These are phyloP conservation scores for Monarcha castaneiventris DNA, from an alignment of 2,113 vertebrate genomes.

Conservation along the genomic window DNA sequence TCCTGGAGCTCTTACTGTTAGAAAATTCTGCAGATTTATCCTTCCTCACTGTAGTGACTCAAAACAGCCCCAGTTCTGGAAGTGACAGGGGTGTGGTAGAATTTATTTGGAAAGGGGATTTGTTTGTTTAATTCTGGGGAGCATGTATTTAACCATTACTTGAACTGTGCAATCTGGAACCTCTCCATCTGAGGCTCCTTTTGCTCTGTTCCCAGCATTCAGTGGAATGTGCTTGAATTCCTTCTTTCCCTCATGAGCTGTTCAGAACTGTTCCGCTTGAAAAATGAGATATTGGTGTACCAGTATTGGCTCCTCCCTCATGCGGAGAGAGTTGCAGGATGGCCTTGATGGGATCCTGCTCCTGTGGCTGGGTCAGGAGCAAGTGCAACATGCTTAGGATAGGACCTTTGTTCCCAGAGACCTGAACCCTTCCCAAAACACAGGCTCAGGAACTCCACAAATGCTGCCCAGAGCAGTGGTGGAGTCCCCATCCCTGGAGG, in stretches of 20 bases:
- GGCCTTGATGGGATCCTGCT: neutral
- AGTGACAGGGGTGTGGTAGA: neutral
- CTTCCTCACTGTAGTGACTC: neutral
- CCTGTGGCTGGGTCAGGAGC: neutral
- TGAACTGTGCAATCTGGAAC: neutral
- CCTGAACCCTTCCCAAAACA: neutral
- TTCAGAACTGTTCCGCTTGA: neutral
- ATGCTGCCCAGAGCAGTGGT: neutral
- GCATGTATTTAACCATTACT: neutral
- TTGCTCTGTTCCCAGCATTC: neutral
- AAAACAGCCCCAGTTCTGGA: neutral
- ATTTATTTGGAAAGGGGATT: neutral
- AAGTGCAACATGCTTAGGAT: neutral
- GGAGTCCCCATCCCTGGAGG: neutral
- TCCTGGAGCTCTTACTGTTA: neutral
- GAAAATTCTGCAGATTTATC: neutral
- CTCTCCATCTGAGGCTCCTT: neutral
- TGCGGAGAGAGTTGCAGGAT: neutral
- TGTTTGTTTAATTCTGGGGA: neutral
- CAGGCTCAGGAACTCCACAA: neutral
- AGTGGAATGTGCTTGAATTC: neutral
- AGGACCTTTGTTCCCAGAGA: neutral
- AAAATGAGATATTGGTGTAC: neutral
- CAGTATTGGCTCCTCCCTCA: neutral
- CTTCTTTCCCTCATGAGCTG: neutral